Evolutionary conservation across 2,113 vertebrate genomes (phyloP), one percentile per base, ranked within the genome.

Genomic region (Perca fluviatilis): DNA sequence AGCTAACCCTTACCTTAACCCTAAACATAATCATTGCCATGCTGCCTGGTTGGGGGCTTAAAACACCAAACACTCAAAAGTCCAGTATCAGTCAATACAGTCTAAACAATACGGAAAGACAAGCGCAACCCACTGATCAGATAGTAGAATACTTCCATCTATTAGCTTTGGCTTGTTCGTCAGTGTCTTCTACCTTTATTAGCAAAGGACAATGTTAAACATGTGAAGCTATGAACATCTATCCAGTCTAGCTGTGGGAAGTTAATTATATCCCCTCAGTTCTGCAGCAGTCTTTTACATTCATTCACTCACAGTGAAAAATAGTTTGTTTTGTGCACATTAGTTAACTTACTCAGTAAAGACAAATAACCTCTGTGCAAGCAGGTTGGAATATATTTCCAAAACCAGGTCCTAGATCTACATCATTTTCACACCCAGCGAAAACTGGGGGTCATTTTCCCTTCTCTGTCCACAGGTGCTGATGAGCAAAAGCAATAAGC

Each of bases 401-500:
- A 8, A 58, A 23, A 27, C 2, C 36, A 40, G 36, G 36, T 40
- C 58, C 10, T 3, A 65, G 75, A 61, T 75, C 74, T 40, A 23
- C 70, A 82, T 78, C 15, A 19, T 83, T 88, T 86, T 85, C 51
- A 73, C 53, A 78, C 72, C 66, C 54, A 57, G 65, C 5, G 5
- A 74, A 87, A 83, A 74, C 53, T 79, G 36, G 66, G 40, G 10
- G 47, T 46, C 33, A 43, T 61, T 80, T 58, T 65, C 58, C 11
- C 53, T 36, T 30, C 27, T 76, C 25, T 62, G 43, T 51, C 36
- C 25, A 5, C 67, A 40, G 40, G 9, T 56, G 79, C 77, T 82
- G 74, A 88, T 88, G 82, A 88, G 49, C 74, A 89, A 84, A 88
- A 79, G 80, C 81, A 90, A 86, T 90, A 82, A 88, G 75, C 71